These are phyloP conservation scores for Mus spretus DNA, from an alignment of 2,797 vertebrate genomes.

Conservation along the genomic window DNA sequence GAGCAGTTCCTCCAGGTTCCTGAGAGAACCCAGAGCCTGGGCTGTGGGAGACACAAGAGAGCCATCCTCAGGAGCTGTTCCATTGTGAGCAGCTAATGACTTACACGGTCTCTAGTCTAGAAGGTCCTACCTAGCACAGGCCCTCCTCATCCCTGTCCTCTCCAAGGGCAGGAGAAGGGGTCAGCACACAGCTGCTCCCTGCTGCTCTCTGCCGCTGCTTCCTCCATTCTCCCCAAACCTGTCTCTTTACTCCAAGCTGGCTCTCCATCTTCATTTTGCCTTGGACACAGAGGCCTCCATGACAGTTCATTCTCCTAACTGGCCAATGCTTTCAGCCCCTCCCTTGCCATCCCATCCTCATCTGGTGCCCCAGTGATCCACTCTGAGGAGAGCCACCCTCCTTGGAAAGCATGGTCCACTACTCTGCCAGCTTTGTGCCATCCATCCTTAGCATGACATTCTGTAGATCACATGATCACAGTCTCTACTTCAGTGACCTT, in stretches of 20 bases:
- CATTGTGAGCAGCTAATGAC: neutral
- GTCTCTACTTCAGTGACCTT: neutral
- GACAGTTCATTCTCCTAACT: neutral
- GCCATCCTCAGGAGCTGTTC: neutral
- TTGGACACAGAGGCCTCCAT: neutral
- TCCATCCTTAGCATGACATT: neutral
- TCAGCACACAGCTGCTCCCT: neutral
- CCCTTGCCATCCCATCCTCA: neutral
- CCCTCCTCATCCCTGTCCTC: neutral
- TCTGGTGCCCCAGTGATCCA: neutral
- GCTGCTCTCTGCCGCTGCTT: neutral
- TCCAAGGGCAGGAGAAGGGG: neutral
- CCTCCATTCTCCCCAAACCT: neutral
- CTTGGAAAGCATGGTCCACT: too few relatives aligned
- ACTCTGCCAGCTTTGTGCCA: neutral
- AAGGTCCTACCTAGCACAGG: too few relatives aligned
- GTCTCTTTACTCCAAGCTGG: neutral
- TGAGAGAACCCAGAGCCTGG: neutral
- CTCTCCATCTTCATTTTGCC: neutral
- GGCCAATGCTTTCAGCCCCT: neutral
- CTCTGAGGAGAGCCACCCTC: neutral
- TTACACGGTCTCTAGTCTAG: neutral
- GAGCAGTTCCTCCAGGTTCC: neutral
- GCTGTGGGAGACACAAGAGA: slow-evolving; percentile 52
- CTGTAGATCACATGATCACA: neutral